phyloP scores from a whole-genome alignment of 2,888 invertebrate genomes.

The Fabriciana adippe region DNA sequence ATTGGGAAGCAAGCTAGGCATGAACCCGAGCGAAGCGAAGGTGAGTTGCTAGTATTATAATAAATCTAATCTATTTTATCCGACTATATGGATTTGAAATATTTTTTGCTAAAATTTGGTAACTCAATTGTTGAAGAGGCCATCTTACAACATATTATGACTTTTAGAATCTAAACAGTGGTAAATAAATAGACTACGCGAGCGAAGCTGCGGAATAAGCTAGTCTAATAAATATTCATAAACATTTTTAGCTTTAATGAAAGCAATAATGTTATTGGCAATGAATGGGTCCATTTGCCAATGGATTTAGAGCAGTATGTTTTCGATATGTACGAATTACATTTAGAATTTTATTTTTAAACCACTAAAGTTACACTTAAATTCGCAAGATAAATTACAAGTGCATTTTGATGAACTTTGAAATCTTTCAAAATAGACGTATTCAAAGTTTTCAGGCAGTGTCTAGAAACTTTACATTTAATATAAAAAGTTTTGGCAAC shows the following conservation, averaged over 20 bases:
- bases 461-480: conserved; percentile 84
- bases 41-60: too few species aligned
- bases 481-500: conserved; percentile 84
- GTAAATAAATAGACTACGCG: too few species aligned
- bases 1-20: too few species aligned
- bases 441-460: conserved; percentile 72
- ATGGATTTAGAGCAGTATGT: conserved; percentile 46
- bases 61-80: too few species aligned
- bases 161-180: too few species aligned
- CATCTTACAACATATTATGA: too few species aligned
- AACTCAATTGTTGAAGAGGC: too few species aligned
- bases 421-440: conserved; percentile 84
- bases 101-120: too few species aligned
- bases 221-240: conserved; percentile 82
- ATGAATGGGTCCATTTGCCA: too few species aligned
- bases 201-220: conserved; percentile 68
- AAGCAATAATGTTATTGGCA: too few species aligned
- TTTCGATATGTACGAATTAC: conserved; percentile 72
- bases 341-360: conserved; percentile 55
- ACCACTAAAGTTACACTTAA: conserved; percentile 73
- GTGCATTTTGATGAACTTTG: conserved; percentile 86
- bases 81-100: too few species aligned
- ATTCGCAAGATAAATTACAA: conserved; percentile 74
- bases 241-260: conserved; percentile 81
- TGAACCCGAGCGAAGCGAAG: too few species aligned